Percentiles rank a stretch among this genome's conserved stretches.
phyloP scores from a whole-genome alignment of 2,113 vertebrate species.

The Chloropsis cyanopogon region DNA sequence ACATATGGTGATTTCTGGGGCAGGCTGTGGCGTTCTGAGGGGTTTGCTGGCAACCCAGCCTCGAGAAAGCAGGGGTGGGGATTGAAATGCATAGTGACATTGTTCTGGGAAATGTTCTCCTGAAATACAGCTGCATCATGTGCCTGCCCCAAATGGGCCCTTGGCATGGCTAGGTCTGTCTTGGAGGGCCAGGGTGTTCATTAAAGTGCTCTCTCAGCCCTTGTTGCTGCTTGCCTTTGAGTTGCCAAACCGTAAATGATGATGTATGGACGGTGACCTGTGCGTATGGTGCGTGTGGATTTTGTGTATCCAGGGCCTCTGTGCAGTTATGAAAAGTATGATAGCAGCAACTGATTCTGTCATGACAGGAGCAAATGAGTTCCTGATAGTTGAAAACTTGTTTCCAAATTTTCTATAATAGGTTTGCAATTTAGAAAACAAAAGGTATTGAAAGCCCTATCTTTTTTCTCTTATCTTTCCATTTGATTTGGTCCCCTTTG shows the following conservation, averaged over 20 bases:
- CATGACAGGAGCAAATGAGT: not conserved
- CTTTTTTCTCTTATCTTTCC: not conserved
- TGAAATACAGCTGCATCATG: not conserved
- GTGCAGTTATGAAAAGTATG: not conserved
- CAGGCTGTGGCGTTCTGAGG: not conserved
- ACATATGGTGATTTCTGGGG: not conserved
- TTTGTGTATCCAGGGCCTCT: not conserved
- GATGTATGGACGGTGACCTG: not conserved
- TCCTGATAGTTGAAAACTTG: not conserved
- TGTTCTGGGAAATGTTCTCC: not conserved
- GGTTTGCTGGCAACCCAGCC: not conserved
- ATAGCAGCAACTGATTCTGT: not conserved
- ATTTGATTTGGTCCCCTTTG: conserved; percentile 3
- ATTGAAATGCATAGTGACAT: not conserved
- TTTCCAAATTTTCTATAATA: not conserved
- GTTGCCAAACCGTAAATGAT: not conserved
- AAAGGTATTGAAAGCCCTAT: not conserved
- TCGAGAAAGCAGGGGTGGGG: not conserved
- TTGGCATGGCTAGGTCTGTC: not conserved
- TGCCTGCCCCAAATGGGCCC: not conserved
- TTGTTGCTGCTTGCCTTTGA: not conserved
- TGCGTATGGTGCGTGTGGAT: rapidly evolving
- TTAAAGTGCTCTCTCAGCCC: not conserved
- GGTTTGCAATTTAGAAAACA: conserved; percentile 1
- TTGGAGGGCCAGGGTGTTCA: not conserved